Conservation (phyloP, 2,888 invertebrate species). For the Phanerotoma sp. region DNA sequence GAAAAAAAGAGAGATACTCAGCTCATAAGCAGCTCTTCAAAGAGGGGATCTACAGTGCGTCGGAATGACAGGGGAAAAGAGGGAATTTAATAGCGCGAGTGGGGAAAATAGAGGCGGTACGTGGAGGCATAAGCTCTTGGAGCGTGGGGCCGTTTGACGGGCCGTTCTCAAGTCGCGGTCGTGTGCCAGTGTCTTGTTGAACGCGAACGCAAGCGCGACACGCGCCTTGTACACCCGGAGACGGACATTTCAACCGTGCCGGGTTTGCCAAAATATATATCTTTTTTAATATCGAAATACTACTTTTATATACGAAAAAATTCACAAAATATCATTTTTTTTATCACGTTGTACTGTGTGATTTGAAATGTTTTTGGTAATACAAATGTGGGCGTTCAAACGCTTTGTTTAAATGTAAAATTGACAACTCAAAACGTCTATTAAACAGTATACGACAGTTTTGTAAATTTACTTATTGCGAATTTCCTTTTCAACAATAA, state of each 20-base stretch:
- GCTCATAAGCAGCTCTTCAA: neutral
- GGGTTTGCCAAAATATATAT: too few relatives aligned
- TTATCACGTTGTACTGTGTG: too few relatives aligned
- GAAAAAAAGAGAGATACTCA: slow-evolving; percentile 6
- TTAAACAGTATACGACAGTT: too few relatives aligned
- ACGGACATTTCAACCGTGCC: slow-evolving; percentile 7
- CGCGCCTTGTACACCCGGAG: slow-evolving; percentile 9
- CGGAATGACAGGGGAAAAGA: slow-evolving; percentile 18
- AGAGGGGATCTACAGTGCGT: neutral
- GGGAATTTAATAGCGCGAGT: slow-evolving; percentile 20
- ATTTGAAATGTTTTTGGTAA: too few relatives aligned
- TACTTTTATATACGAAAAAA: too few relatives aligned
- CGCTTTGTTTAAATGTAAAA: neutral
- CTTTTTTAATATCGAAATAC: too few relatives aligned
- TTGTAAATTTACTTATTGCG: too few relatives aligned
- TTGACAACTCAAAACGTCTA: too few relatives aligned
- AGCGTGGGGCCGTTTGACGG: slow-evolving; percentile 23
- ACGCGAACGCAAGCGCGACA: slow-evolving; percentile 40
- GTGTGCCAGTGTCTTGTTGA: slow-evolving; percentile 42
- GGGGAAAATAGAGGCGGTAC: slow-evolving; percentile 30
- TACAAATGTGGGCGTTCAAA: neutral
- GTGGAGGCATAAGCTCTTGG: slow-evolving; percentile 26
- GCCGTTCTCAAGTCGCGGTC: slow-evolving; percentile 26
- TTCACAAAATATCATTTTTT: too few relatives aligned
- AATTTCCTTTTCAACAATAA: neutral